Conservation (phyloP, 2,888 invertebrate species). For the Phengaris arion region DNA sequence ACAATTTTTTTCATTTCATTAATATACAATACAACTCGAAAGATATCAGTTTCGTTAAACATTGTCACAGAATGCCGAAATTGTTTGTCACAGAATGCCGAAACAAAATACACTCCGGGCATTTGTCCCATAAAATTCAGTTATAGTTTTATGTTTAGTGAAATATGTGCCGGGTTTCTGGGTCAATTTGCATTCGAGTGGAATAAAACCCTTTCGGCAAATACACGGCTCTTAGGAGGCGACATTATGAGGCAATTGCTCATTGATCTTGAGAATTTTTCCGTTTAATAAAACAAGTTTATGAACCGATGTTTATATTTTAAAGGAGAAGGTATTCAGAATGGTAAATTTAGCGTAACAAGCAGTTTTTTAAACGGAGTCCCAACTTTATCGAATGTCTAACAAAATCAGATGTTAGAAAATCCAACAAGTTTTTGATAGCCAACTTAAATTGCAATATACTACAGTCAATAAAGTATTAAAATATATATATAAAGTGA, state of each 20-base stretch:
- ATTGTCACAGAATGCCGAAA: not conserved
- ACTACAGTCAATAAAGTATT: too few relatives aligned
- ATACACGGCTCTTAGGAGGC: constrained; percentile 31
- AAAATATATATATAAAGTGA: too few relatives aligned
- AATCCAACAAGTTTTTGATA: too few relatives aligned
- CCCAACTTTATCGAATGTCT: too few relatives aligned
- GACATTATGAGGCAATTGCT: constrained; percentile 34
- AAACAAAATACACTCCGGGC: not conserved
- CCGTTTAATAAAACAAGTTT: constrained; percentile 26
- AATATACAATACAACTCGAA: not conserved
- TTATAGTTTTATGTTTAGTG: constrained; percentile 24
- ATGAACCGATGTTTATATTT: constrained; percentile 30
- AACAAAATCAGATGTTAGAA: too few relatives aligned
- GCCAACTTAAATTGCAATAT: too few relatives aligned
- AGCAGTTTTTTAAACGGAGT: not conserved
- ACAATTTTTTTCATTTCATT: too few relatives aligned
- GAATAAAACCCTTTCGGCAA: constrained; percentile 36
- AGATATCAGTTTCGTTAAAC: not conserved
- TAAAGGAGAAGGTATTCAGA: not conserved
- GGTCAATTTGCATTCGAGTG: constrained; percentile 34
- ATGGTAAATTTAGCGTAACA: not conserved
- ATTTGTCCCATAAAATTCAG: constrained; percentile 24
- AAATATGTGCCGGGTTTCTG: constrained; percentile 33
- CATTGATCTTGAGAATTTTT: constrained; percentile 31
- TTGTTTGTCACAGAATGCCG: not conserved